phyloP scores from a whole-genome alignment of 2,888 invertebrate genomes.

The Leucophenga montana region DNA sequence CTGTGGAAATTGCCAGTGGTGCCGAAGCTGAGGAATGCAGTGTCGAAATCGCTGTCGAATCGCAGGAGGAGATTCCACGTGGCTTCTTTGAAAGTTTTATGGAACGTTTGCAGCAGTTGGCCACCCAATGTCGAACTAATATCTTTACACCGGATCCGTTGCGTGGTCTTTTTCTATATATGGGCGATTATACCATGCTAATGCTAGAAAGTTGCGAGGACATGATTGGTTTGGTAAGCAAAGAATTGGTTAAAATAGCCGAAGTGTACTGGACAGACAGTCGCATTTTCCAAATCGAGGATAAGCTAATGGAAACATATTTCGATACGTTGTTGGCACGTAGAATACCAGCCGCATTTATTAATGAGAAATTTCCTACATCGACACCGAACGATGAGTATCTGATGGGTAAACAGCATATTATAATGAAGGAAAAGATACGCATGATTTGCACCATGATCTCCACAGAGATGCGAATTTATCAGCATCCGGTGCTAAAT shows the following conservation, averaged over 20 bases:
- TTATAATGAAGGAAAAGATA: constrained; percentile 59
- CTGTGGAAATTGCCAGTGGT: background rate
- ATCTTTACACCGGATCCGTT: constrained; percentile 54
- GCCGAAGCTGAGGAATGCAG: background rate
- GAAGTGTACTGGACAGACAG: constrained; percentile 51
- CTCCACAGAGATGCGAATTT: constrained; percentile 7
- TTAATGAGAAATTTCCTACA: constrained; percentile 65
- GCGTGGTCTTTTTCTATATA: constrained; percentile 57
- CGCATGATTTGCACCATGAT: constrained; percentile 43
- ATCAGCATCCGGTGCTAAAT: background rate
- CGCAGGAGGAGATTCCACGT: background rate
- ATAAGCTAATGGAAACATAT: constrained; percentile 56
- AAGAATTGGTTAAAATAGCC: constrained; percentile 37
- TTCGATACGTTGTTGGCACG: constrained; percentile 45
- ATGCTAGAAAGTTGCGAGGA: constrained; percentile 66
- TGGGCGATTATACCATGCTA: constrained; percentile 59
- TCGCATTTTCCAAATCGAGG: constrained; percentile 62
- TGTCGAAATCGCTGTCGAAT: too few relatives aligned
- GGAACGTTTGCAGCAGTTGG: constrained; percentile 42
- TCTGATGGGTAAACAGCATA: constrained; percentile 62
- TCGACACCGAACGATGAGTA: constrained; percentile 61
- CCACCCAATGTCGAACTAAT: constrained; percentile 28
- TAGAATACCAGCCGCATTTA: constrained; percentile 51
- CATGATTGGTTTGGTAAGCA: constrained; percentile 57
- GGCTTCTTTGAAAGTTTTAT: constrained; percentile 37